Evolutionary conservation across 2,888 invertebrate species (phyloP), one percentile per base, ranked within the genome.

Genomic region (Mimachlamys varia): DNA sequence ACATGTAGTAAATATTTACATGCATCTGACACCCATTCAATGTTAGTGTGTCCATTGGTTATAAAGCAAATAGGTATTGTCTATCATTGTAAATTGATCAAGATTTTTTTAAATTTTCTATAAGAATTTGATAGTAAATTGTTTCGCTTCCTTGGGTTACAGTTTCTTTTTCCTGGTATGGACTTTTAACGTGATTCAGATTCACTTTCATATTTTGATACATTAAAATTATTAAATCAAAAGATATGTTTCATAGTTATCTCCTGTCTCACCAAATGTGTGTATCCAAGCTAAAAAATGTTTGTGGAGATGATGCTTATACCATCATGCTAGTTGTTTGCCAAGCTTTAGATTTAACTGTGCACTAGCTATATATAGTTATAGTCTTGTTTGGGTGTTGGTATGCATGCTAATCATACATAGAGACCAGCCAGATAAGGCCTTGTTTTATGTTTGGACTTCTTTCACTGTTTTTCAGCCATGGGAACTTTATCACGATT

Each of bases 401-500:
- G 76, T 76, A 15, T 76, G 76, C 76, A 33, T 76, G 33, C 76
- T 76, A 33, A 33, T 76, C 5, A 27, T 76, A 15, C 10, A 76
- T 1, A 33, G 4, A 33, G 76, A 33, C 7, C 76, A 27, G 76
- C 76, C 76, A 27, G 76, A 27, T 76, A 10, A n/a, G 58, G 58
- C 58, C n/a, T 22, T 76, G 76, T 76, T 76, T 76, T 76, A 76
- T 76, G 76, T 76, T 76, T 76, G 76, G 76, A 76, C 76, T 2
- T 76, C 76, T 76, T 76, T 76, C 76, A 90, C 90, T 89, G 13
- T 90, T 38, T 95, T 95, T 92, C 95, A 97, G 97, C 91, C 99
- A 99, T 97, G 98, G 98, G 5, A 99, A 99, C 97, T 99, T 99
- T 97, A 99, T 99, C 76, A 99, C 99, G 22, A 99, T 99, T 95